Evolutionary conservation across 2,888 invertebrate species (phyloP).

Genomic region (Thecocarcelia acutangulata): DNA sequence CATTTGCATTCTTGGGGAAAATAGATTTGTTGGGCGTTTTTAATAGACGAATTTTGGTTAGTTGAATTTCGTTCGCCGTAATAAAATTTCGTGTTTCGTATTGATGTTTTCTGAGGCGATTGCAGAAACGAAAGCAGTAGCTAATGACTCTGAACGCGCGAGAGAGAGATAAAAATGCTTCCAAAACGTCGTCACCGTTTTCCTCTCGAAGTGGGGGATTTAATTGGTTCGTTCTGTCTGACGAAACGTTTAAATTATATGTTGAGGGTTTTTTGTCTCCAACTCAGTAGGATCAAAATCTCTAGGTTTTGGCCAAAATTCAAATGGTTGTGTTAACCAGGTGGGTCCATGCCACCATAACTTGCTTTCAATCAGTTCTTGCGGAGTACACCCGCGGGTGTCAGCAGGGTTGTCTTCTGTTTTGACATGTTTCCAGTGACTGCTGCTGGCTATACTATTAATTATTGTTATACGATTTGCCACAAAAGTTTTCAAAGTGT

Average conservation of each 20-base stretch:
- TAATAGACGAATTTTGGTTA: background rate
- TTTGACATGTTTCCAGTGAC: constrained; percentile 29
- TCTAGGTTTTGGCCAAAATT: too few species aligned
- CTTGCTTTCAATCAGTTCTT: background rate
- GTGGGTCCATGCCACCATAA: too few species aligned
- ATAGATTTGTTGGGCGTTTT: background rate
- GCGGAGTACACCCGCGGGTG: constrained; percentile 24
- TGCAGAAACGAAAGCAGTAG: too few species aligned
- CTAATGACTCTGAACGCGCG: constrained; percentile 28
- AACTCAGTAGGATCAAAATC: too few species aligned
- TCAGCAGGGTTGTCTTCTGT: constrained; percentile 39
- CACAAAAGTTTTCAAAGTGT: constrained; percentile 22
- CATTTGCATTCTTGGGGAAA: background rate
- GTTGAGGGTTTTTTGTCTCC: too few species aligned
- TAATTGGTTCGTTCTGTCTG: too few species aligned
- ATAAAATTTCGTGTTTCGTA: background rate
- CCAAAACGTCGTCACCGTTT: too few species aligned
- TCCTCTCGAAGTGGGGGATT: too few species aligned
- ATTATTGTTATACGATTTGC: constrained; percentile 26
- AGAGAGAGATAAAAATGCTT: constrained; percentile 19
- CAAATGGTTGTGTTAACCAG: too few species aligned
- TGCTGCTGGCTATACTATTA: background rate
- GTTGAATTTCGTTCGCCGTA: background rate
- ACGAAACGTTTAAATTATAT: too few species aligned
- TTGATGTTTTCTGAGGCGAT: background rate